Conservation (phyloP, 1,140 invertebrate genomes). For the Drosophila truncata region DNA sequence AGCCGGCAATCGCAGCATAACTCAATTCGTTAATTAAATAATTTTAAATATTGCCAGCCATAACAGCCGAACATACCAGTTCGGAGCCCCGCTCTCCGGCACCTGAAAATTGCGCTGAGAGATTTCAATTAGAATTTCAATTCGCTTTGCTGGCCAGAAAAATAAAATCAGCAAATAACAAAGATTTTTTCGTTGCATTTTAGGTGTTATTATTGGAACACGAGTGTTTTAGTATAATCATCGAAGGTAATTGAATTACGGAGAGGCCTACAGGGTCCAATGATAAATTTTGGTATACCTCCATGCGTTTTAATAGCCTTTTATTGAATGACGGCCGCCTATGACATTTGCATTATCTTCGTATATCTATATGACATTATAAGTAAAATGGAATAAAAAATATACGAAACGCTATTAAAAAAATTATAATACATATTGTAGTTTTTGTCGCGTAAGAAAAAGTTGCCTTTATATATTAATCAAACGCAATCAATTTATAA, state of each 20-base stretch:
- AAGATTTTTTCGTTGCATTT: slow-evolving; percentile 37
- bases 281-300: background rate
- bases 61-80: slow-evolving; percentile 51
- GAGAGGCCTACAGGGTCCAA: background rate
- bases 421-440: background rate
- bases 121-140: slow-evolving; percentile 80
- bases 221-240: slow-evolving; percentile 33
- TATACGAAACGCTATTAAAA: background rate
- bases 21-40: slow-evolving; percentile 83
- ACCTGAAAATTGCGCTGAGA: slow-evolving; percentile 64
- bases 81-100: slow-evolving; percentile 15
- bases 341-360: background rate
- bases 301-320: background rate
- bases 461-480: background rate
- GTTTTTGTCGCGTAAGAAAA: background rate
- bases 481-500: background rate
- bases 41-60: slow-evolving; percentile 81
- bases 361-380: background rate
- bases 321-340: background rate
- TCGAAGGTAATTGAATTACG: slow-evolving; percentile 31
- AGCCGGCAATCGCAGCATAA: slow-evolving; percentile 58
- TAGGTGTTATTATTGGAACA: slow-evolving; percentile 13
- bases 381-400: background rate
- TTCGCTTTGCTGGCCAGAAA: slow-evolving; percentile 43
- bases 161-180: slow-evolving; percentile 48